Evolutionary conservation across 2,888 invertebrate genomes (phyloP).

Genomic region (Drosophila yooni): DNA sequence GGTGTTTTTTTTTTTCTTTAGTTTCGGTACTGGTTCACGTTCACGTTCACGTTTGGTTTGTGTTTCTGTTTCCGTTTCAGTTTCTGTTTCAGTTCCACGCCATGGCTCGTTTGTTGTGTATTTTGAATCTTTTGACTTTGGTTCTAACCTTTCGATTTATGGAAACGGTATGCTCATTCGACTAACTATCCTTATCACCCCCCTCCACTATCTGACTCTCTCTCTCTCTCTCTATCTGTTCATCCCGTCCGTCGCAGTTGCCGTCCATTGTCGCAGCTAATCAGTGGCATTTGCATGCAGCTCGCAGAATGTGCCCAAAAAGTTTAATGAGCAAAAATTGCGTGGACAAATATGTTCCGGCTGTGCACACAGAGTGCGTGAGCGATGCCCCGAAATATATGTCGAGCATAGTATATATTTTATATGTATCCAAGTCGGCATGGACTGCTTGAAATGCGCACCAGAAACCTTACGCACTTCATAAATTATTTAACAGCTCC

Average conservation of each 20-base stretch:
- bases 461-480: conserved; percentile 75
- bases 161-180: conserved; percentile 38
- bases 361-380: conserved; percentile 46
- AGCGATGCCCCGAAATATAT: conserved; percentile 39
- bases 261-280: conserved; percentile 45
- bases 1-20: neutral
- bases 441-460: conserved; percentile 67
- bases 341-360: conserved; percentile 72
- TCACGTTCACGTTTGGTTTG: conserved; percentile 3
- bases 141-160: conserved; percentile 55
- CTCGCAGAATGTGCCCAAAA: conserved; percentile 66
- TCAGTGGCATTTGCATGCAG: conserved; percentile 73
- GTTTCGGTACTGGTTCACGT: neutral
- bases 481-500: conserved; percentile 76
- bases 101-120: conserved; percentile 23
- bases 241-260: neutral
- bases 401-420: conserved; percentile 7
- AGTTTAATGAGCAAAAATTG: conserved; percentile 70
- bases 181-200: conserved; percentile 47
- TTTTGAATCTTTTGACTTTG: conserved; percentile 21
- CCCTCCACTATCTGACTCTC: neutral
- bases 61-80: neutral
- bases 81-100: conserved; percentile 14
- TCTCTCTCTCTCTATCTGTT: neutral
- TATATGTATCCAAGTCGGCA: conserved; percentile 11